phyloP scores from a whole-genome alignment of 2,797 vertebrate genomes.

The Silurus aristotelis region DNA sequence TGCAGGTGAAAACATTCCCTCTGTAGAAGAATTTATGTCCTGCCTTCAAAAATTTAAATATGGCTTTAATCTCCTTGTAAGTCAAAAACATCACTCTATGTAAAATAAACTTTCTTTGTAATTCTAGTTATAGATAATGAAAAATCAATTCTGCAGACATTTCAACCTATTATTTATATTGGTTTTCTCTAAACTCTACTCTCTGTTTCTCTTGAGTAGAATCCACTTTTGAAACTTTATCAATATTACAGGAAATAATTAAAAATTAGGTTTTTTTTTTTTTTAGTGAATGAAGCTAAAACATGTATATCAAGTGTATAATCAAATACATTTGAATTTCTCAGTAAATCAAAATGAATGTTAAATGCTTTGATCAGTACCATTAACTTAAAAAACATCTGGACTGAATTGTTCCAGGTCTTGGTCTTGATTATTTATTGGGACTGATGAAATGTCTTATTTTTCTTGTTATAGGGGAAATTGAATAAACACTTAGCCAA shows the following conservation, averaged over 20 bases:
- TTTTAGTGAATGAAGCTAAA: neutral
- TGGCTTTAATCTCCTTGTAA: conserved; percentile 79
- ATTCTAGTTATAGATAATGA: neutral
- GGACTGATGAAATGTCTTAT: neutral
- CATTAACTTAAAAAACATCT: neutral
- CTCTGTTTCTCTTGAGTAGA: neutral
- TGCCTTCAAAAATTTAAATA: conserved; percentile 80
- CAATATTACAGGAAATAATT: neutral
- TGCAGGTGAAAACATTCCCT: conserved; percentile 58
- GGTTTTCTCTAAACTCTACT: neutral
- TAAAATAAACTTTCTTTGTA: neutral
- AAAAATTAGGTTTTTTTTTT: neutral
- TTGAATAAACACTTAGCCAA: conserved; percentile 61
- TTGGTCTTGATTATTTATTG: neutral
- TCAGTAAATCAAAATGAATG: neutral
- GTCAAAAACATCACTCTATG: neutral
- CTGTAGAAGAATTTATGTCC: conserved; percentile 61
- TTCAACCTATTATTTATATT: neutral
- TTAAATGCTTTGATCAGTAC: neutral
- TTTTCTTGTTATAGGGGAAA: conserved; percentile 64
- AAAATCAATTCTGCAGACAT: neutral
- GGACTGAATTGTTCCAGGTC: neutral
- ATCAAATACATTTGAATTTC: neutral
- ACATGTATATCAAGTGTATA: neutral
- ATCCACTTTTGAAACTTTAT: neutral